Conservation (phyloP, 2,113 vertebrate genomes). For the Phyllopteryx taeniolatus region DNA sequence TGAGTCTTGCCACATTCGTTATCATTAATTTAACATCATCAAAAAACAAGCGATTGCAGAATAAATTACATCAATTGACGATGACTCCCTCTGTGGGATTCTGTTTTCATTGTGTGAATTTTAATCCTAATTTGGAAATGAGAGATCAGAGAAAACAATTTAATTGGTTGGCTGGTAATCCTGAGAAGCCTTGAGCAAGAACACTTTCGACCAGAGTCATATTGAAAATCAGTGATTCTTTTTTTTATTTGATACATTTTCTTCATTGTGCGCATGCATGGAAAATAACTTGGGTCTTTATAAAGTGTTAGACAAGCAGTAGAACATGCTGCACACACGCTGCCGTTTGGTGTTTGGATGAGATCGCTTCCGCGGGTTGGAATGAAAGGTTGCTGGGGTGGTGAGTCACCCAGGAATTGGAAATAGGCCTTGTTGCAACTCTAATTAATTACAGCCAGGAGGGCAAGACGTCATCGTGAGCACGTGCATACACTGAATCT, state of each 20-base stretch:
- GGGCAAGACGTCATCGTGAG: slow-evolving; percentile 57
- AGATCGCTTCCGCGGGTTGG: slow-evolving; percentile 39
- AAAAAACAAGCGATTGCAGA: slow-evolving; percentile 22
- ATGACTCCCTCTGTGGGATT: slow-evolving; percentile 48
- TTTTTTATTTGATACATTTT: slow-evolving; percentile 6
- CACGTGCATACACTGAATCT: slow-evolving; percentile 35
- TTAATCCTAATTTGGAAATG: slow-evolving; percentile 69
- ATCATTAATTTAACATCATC: not conserved
- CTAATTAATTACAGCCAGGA: slow-evolving; percentile 73
- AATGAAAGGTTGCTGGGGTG: slow-evolving; percentile 56
- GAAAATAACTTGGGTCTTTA: not conserved
- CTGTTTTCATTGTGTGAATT: slow-evolving; percentile 62
- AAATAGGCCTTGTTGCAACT: slow-evolving; percentile 69
- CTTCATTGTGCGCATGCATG: not conserved
- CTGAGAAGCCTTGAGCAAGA: slow-evolving; percentile 70
- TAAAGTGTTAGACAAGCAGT: slow-evolving; percentile 28
- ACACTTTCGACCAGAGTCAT: slow-evolving; percentile 35
- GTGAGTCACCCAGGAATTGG: slow-evolving; percentile 63
- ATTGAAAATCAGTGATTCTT: slow-evolving; percentile 27
- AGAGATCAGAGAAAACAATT: slow-evolving; percentile 69
- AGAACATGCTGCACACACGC: slow-evolving; percentile 33
- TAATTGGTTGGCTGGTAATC: slow-evolving; percentile 62
- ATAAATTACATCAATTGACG: slow-evolving; percentile 56
- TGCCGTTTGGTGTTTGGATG: slow-evolving; percentile 27
- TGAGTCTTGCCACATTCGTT: not conserved